Evolutionary conservation across 2,113 vertebrate species (phyloP), one percentile per base, ranked within the genome.

Genomic region (Colinus virginianus): DNA sequence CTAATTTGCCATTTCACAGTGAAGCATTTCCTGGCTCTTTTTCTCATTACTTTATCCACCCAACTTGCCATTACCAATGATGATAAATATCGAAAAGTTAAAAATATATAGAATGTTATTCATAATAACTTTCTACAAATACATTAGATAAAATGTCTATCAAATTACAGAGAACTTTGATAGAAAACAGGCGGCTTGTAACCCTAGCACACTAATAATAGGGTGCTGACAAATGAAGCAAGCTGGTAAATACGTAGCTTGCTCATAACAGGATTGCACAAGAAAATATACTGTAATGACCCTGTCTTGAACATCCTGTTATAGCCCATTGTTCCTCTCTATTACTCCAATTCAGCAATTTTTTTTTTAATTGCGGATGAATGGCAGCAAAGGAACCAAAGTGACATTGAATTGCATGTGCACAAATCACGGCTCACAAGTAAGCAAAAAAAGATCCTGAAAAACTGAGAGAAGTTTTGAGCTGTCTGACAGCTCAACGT

Each of bases 221-320:
- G 45, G 25, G 70, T 43, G 59, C 67, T 83, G 93, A 90, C 46
- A 95, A 94, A 72, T n/a, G 70, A 92, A 92, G 78, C 59, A 90
- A 87, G 55, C 75, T 76, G 53, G 90, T 88, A 93, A 95, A 88
- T 77, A 72, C 0, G 6, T 84, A 87, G 62, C 81, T 92, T 77
- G 67, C 62, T 67, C 78, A 70, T 90, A 95, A 95, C 78, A 96
- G 84, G 75, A 94, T 67, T 92, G 90, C 78, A 77, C 89, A 93
- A 94, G 88, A 94, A 96, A 94, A 94, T 87, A 95, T n/a, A 95
- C 93, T 93, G 75, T 55, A 95, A 90, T 95, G 90, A 96, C 92
- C 92, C 86, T 62, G 67, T 76, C 90, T 92, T 69, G 74, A 90
- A 95, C 89, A 96, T 96, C 92, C 95, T 94, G 90, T 89, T 82